phyloP scores from a whole-genome alignment of 2,888 invertebrate genomes.

The Drosophila testacea region DNA sequence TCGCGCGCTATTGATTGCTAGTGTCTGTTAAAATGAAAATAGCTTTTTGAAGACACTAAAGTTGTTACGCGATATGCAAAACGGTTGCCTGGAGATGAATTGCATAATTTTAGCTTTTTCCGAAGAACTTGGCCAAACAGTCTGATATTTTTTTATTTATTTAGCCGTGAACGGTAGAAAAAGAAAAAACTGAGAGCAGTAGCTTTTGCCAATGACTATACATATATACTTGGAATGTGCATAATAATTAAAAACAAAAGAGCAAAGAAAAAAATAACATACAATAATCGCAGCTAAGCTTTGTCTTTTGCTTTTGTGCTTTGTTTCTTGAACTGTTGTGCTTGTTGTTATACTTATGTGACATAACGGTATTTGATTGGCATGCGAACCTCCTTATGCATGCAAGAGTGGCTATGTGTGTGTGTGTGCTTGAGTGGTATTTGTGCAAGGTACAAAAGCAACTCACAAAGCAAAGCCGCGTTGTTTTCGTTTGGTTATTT shows the following conservation, averaged over 20 bases:
- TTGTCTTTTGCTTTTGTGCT: slow-evolving; percentile 31
- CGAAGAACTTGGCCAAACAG: slow-evolving; percentile 22
- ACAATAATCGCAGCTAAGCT: slow-evolving; percentile 58
- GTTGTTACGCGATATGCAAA: slow-evolving; percentile 28
- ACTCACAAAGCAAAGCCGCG: slow-evolving; percentile 27
- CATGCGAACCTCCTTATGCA: slow-evolving; percentile 19
- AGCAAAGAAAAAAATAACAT: slow-evolving; percentile 46
- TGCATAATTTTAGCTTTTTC: slow-evolving; percentile 53
- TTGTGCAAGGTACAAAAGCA: slow-evolving; percentile 20
- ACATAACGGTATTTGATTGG: slow-evolving; percentile 65
- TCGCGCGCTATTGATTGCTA: slow-evolving; percentile 41
- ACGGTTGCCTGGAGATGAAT: slow-evolving; percentile 37
- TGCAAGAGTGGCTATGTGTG: slow-evolving; percentile 7
- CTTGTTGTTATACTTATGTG: slow-evolving; percentile 53
- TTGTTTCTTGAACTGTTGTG: slow-evolving; percentile 28
- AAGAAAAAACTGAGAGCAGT: slow-evolving; percentile 14
- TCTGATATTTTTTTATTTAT: slow-evolving; percentile 19
- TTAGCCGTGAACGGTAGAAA: slow-evolving; percentile 26
- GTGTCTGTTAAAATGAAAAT: slow-evolving; percentile 17
- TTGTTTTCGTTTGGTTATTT: slow-evolving; percentile 10
- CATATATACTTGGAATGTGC: slow-evolving; percentile 57
- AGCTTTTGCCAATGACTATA: slow-evolving; percentile 26
- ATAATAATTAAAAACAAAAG: slow-evolving; percentile 48
- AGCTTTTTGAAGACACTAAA: slow-evolving; percentile 9
- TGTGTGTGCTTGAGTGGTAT: slow-evolving; percentile 23